Base-by-base conservation (phyloP, 2,797 vertebrate species). In the Tragopan temminckii region DNA sequence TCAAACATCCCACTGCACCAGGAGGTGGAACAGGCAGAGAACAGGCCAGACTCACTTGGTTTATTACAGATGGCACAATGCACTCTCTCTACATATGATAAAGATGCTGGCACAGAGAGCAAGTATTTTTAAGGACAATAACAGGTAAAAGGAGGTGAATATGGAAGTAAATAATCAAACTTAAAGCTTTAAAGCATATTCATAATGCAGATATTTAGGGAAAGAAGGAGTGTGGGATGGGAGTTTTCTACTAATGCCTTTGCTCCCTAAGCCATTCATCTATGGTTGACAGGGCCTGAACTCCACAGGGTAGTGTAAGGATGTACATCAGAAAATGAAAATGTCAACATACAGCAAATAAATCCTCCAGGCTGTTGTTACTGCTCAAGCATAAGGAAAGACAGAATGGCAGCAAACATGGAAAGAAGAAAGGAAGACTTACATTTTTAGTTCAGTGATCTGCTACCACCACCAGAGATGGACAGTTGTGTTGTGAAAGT, bases 271-370 rank as follows among this genome's bases (percentile, higher is more conserved):
- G 59, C 55, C 72, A 43, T 2, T 64, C 9, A 0, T 43, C 55
- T 8, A 24, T 4, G 35, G 42, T 0, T 70, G 79, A 66, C n/a
- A 64, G 7, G 11, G 70, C 52, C 68, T 58, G 82, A 83, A 69
- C 77, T 89, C 88, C 12, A 27, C 38, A 48, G 68, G 69, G 46
- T 58, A 62, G 80, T 0, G 0, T 16, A 25, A 89, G 87, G 91
- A 89, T 92, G 85, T 0, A 0, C 62, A 45, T 68, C 91, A 87
- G 71, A 87, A 74, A 78, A 70, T 20, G 67, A 79, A 85, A 92
- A 84, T 66, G 85, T 88, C 96, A 95, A 78, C 59, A 93, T 88
- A 66, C 46, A 83, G 55, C 85, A 76, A 25, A 63, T 43, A 67
- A 94, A 81, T 78, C 89, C 90, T 33, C 33, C 61, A 20, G 81